A percentile compares a stretch with the other conserved stretches of the same genome.
Conservation (phyloP, 2,888 invertebrate genomes). For the Ennomos fuscantarius region DNA sequence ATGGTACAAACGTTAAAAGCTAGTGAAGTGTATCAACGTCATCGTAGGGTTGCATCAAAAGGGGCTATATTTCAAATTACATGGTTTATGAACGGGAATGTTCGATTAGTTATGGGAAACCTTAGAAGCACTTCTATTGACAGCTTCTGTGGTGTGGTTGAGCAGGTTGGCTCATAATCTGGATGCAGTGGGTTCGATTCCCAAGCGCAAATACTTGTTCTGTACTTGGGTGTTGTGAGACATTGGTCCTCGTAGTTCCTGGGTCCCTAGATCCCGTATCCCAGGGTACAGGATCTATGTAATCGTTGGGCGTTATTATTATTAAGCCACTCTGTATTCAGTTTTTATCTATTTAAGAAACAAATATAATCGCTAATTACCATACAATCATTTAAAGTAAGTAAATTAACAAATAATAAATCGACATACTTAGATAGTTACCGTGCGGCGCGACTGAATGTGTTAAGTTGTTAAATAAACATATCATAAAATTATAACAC, state of each 20-base stretch:
- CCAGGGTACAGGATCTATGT: too few species aligned
- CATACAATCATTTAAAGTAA: slow-evolving; percentile 1
- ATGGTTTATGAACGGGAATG: slow-evolving; percentile 24
- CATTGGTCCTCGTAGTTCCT: too few species aligned
- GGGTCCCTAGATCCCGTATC: too few species aligned
- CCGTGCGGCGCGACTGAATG: slow-evolving; percentile 45
- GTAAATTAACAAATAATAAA: slow-evolving; percentile 5
- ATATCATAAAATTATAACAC: slow-evolving; percentile 71
- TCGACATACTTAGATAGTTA: slow-evolving; percentile 1
- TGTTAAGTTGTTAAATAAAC: slow-evolving; percentile 67
- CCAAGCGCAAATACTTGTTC: too few species aligned
- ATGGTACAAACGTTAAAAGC: slow-evolving; percentile 71
- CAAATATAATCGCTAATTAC: not conserved
- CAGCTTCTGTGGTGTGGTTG: too few species aligned
- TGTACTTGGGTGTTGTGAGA: too few species aligned
- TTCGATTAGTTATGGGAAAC: slow-evolving; percentile 26
- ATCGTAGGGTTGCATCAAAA: slow-evolving; percentile 36
- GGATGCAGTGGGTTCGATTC: too few species aligned
- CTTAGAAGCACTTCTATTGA: slow-evolving; percentile 15
- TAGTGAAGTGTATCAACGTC: slow-evolving; percentile 66
- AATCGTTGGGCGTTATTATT: too few species aligned
- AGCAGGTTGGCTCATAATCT: too few species aligned
- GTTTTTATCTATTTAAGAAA: not conserved
- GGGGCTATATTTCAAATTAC: slow-evolving; percentile 40
- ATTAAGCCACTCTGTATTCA: not conserved